A percentile compares a stretch with the other conserved stretches of the same genome.
Conservation (phyloP, 2,113 vertebrate genomes). For the Misgurnus mizolepis region DNA sequence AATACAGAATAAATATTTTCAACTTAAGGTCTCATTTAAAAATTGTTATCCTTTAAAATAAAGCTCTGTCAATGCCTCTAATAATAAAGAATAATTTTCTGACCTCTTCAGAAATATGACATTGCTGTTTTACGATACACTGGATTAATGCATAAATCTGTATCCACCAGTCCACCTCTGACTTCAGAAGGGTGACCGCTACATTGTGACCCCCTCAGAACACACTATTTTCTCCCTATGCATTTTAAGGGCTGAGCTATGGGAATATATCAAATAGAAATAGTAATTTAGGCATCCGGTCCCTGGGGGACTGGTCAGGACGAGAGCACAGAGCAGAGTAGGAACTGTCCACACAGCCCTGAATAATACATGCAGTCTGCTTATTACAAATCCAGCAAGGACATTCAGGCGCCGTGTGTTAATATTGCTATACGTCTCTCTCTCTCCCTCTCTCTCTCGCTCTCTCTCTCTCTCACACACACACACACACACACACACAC, state of each 20-base stretch:
- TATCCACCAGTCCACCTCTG: constrained; percentile 48
- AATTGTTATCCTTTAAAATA: background rate
- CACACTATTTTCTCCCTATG: constrained; percentile 38
- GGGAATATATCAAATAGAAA: constrained; percentile 59
- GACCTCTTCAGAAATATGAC: constrained; percentile 40
- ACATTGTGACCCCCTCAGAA: constrained; percentile 42
- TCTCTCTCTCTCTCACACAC: background rate
- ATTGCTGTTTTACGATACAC: constrained; percentile 45
- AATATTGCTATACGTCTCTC: constrained; percentile 42
- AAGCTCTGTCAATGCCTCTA: background rate
- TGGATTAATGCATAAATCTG: constrained; percentile 53
- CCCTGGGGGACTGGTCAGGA: constrained; percentile 42
- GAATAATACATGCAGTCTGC: constrained; percentile 59
- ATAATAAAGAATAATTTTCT: background rate
- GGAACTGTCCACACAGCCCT: constrained; percentile 44
- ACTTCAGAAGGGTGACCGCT: constrained; percentile 41
- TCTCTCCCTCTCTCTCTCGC: background rate
- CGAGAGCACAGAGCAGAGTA: constrained; percentile 26
- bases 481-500: constrained; percentile 1
- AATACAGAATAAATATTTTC: too few relatives aligned
- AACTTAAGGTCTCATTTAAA: too few relatives aligned
- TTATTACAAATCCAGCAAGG: constrained; percentile 57
- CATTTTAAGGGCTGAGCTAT: constrained; percentile 44
- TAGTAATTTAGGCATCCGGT: constrained; percentile 54
- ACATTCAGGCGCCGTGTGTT: constrained; percentile 28